Evolutionary conservation across 2,113 vertebrate species (phyloP).

Genomic region (Tachycineta bicolor): DNA sequence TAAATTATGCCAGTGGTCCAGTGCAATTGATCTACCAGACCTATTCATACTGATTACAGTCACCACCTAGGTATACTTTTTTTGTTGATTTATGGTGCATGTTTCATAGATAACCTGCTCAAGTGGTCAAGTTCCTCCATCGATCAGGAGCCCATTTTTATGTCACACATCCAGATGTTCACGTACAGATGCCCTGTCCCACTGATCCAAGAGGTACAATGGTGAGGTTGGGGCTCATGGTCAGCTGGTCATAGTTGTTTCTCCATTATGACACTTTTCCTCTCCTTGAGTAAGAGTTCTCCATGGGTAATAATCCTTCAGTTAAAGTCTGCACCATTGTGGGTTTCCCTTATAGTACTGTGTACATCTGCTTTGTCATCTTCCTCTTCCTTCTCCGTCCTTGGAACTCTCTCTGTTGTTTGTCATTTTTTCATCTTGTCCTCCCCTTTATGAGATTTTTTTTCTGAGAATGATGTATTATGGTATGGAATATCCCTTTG

Average conservation of each 20-base stretch:
- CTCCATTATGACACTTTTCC: not conserved
- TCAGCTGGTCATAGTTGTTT: not conserved
- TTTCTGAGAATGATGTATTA: not conserved
- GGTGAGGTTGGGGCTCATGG: not conserved
- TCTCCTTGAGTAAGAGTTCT: not conserved
- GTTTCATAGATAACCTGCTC: not conserved
- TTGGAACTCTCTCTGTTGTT: not conserved
- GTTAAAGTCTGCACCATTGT: not conserved
- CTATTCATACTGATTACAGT: not conserved
- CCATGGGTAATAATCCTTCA: not conserved
- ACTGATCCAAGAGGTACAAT: rapidly evolving
- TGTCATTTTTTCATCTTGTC: rapidly evolving
- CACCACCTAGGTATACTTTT: not conserved
- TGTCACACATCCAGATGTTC: too few relatives aligned
- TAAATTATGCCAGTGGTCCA: not conserved
- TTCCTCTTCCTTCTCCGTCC: not conserved
- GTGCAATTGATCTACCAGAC: not conserved
- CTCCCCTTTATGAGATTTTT: not conserved
- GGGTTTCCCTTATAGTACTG: rapidly evolving
- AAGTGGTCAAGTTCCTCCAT: not conserved
- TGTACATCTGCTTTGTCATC: not conserved
- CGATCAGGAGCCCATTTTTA: rapidly evolving
- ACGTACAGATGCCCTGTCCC: not conserved
- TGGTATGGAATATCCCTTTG: not conserved
- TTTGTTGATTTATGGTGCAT: not conserved